Evolutionary conservation across 2,797 vertebrate genomes (phyloP), one percentile per base, ranked within the genome.

Genomic region (Rhadinocentrus ornatus): DNA sequence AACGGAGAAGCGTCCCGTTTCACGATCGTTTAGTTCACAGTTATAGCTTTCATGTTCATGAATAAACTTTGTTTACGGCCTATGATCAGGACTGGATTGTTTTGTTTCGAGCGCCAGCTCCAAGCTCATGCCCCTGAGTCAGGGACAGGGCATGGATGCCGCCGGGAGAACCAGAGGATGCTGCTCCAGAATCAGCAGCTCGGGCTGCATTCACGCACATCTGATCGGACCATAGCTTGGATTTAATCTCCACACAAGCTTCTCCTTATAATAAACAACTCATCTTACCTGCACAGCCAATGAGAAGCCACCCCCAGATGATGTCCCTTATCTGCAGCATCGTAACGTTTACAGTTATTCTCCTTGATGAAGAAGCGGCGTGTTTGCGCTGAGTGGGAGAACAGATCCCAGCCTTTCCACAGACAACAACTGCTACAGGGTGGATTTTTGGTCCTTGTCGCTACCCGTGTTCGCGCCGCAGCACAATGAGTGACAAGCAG

Each of bases 401-500:
- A 44, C 57, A 62, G 76, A 70, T 60, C 62, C 1, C 59, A 81
- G 82, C 69, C 74, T 87, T 61, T 53, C 73, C 75, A 73, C 72
- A 64, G 61, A 76, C 48, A 86, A 92, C 76, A 90, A 76, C 81
- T 78, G 85, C 82, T 75, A 64, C 81, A 74, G 81, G 82, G 81
- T 72, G 68, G 80, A 59, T 55, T 82, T 86, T 85, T 85, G 90
- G 80, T 92, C 86, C 91, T 92, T 90, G 93, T 94, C 89, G 93
- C 93, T 92, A 80, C 93, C 83, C 88, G 93, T 93, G 94, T 94
- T 91, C 93, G 92, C 94, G 86, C 90, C 94, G 92, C 94, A 85
- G 94, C 94, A 94, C 93, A 95, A 94, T 96, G 95, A 97, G 93
- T 96, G 96, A 97, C 96, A 96, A 90, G 94, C 87, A 91, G 85